A percentile compares a stretch with the other conserved stretches of the same genome.
Conservation (phyloP, 2,113 vertebrate species). For the Grallaria varia region DNA sequence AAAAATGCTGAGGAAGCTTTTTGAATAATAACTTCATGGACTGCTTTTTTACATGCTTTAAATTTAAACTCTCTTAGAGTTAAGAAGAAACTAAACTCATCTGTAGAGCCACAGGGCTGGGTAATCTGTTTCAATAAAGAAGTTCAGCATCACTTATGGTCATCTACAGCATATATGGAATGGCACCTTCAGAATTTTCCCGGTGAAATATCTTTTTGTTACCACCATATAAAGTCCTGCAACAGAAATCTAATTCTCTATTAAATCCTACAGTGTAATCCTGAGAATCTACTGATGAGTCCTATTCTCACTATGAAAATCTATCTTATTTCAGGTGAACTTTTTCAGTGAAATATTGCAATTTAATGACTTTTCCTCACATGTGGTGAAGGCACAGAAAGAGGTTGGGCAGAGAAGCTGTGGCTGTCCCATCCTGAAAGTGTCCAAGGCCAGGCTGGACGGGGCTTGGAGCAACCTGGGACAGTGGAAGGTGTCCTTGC, state of each 20-base stretch:
- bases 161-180: not conserved
- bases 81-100: not conserved
- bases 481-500: not conserved
- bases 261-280: not conserved
- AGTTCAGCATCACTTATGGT: not conserved
- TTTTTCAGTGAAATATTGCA: not conserved
- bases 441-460: accelerated
- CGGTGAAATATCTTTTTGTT: not conserved
- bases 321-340: not conserved
- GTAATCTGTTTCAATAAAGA: not conserved
- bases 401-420: not conserved
- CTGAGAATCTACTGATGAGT: not conserved
- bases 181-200: not conserved
- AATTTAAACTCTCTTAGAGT: not conserved
- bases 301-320: not conserved
- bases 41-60: not conserved
- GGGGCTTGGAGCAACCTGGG: accelerated
- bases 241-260: not conserved
- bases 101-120: not conserved
- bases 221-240: not conserved
- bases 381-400: not conserved
- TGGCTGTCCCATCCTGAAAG: not conserved
- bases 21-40: not conserved
- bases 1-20: not conserved
- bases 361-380: not conserved